Conservation (phyloP, 2,888 invertebrate species). For the Polyploca ridens region DNA sequence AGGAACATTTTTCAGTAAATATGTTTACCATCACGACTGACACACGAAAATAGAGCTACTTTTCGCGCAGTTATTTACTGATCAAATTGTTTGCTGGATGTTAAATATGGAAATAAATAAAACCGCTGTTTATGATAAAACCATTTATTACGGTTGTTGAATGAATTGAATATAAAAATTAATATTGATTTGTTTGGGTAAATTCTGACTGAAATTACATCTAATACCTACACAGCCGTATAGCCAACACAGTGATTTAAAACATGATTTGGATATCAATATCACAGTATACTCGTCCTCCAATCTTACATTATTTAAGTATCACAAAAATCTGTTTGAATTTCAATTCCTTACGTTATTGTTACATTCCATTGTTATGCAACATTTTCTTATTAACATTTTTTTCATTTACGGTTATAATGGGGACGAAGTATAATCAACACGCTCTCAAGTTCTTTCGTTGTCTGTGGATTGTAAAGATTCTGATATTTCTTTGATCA, state of each 20-base stretch:
- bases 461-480: constrained; percentile 18
- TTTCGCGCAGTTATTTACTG: constrained; percentile 18
- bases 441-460: constrained; percentile 20
- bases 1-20: constrained; percentile 52
- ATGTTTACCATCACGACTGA: constrained; percentile 42
- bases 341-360: not conserved
- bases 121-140: no score
- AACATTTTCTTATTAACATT: constrained; percentile 12
- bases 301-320: not conserved
- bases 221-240: no score
- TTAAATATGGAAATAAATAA: not conserved
- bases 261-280: no score
- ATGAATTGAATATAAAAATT: no score
- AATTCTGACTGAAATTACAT: no score
- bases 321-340: not conserved
- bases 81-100: not conserved
- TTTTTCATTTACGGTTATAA: constrained; percentile 17
- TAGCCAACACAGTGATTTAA: no score
- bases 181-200: no score
- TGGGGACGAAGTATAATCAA: constrained; percentile 26
- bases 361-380: constrained; percentile 5
- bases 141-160: no score
- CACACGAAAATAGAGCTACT: constrained; percentile 27
- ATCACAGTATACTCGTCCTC: not conserved
- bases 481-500: constrained; percentile 33